phyloP scores from a whole-genome alignment of 2,113 vertebrate genomes.

The Stegastes partitus region DNA sequence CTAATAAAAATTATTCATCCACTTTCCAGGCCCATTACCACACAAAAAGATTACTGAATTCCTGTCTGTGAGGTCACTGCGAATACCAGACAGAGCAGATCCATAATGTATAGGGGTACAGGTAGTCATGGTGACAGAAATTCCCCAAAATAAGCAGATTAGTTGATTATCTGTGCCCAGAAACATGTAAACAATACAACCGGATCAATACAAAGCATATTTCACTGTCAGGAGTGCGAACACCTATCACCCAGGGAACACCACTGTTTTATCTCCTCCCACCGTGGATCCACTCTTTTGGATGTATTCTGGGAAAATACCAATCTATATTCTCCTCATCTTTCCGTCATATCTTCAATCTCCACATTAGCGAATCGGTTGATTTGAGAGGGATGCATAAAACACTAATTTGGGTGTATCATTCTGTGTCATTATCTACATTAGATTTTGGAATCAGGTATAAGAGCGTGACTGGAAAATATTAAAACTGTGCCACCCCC shows the following conservation, averaged over 20 bases:
- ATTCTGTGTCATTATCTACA: constrained; percentile 58
- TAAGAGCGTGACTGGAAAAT: constrained; percentile 66
- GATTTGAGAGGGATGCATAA: constrained; percentile 58
- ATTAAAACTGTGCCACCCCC: constrained; percentile 62
- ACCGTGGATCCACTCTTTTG: constrained; percentile 54
- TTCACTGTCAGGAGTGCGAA: constrained; percentile 71
- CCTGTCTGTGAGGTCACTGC: constrained; percentile 70
- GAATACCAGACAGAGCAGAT: constrained; percentile 38
- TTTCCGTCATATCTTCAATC: constrained; percentile 67
- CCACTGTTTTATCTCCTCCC: constrained; percentile 52
- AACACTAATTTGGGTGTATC: constrained; percentile 52
- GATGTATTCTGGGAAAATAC: constrained; percentile 76
- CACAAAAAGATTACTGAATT: constrained; percentile 62
- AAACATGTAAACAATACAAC: constrained; percentile 84
- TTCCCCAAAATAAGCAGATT: constrained; percentile 77
- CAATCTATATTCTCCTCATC: constrained; percentile 68
- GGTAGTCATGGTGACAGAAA: constrained; percentile 70
- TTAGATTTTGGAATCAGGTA: constrained; percentile 68
- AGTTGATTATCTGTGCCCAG: constrained; percentile 78
- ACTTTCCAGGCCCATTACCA: constrained; percentile 18
- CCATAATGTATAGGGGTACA: constrained; percentile 38
- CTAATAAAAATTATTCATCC: constrained; percentile 50
- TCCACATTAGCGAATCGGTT: constrained; percentile 55
- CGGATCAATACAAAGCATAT: constrained; percentile 83
- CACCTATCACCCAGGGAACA: constrained; percentile 66